Conservation (phyloP, 2,888 invertebrate genomes). For the Bruchidius siliquastri region DNA sequence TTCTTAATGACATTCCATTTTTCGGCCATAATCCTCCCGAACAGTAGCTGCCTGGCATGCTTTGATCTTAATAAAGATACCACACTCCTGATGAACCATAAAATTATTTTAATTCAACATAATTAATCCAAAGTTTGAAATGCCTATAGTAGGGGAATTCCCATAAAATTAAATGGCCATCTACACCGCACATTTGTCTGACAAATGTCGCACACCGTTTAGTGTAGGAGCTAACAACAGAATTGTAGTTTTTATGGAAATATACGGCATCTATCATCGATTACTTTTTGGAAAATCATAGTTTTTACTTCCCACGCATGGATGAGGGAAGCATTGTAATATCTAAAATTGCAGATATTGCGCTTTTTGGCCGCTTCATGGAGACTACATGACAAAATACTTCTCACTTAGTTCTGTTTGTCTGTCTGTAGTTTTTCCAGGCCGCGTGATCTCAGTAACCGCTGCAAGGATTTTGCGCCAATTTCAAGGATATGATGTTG, state of each 20-base stretch:
- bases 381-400: too few species aligned
- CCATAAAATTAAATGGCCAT: not conserved
- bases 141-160: not conserved
- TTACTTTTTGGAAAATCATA: too few species aligned
- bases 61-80: not conserved
- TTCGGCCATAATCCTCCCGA: not conserved
- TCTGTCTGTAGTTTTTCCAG: too few species aligned
- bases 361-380: too few species aligned
- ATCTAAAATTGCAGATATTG: too few species aligned
- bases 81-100: not conserved
- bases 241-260: not conserved
- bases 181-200: not conserved
- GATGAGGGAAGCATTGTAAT: too few species aligned
- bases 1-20: not conserved
- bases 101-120: not conserved
- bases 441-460: too few species aligned
- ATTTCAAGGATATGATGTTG: too few species aligned
- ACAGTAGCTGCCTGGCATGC: not conserved
- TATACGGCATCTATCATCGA: not conserved
- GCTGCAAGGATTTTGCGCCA: too few species aligned
- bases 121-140: not conserved
- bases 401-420: too few species aligned
- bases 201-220: not conserved
- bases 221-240: not conserved
- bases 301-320: too few species aligned